Evolutionary conservation across 2,888 invertebrate genomes (phyloP), one percentile per base, ranked within the genome.

Genomic region (Microctonus hyperodae): DNA sequence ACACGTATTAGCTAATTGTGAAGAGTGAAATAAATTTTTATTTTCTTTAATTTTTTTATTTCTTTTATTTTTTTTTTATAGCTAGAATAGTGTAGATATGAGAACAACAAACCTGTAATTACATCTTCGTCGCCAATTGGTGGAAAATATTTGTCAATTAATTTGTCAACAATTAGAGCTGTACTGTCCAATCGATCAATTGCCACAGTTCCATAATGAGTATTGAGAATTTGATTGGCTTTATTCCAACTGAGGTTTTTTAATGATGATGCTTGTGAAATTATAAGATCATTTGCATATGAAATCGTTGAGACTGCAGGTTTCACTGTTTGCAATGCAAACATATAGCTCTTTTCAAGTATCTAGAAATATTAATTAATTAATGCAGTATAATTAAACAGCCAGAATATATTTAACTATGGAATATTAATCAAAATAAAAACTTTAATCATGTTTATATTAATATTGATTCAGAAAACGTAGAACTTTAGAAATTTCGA

Each of bases 111-210:
- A 74, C 88, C 86, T 69, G 28, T 28, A 28, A 80, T 79, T n/a
- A 86, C 84, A 55, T 86, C 85, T 71, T 90, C 89, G 35, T 86
- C 86, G 4, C 84, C 79, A 80, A 85, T 74, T 82, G 87, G 85
- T 23, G 90, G 93, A 72, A 93, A 87, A 81, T 92, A 92, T 78
- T 90, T 90, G 83, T 94, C 92, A 10, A 94, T 84, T 71, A 92
- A 86, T 68, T 89, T 88, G 85, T 93, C 92, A 22, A 92, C 91
- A 68, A 90, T 83, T 1, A 87, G 86, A 20, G 91, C 89, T 55
- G 92, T 90, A 2, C 86, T 87, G 79, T 92, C 92, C 22, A 93
- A 87, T 63, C 91, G 87, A 73, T 86, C 85, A 22, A 92, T 85
- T 0, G 91, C 91, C 76, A 88, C 88, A 78, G 87, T 88, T 2